Evolutionary conservation across 2,113 vertebrate genomes (phyloP).

Genomic region (Gymnorhina tibicen): DNA sequence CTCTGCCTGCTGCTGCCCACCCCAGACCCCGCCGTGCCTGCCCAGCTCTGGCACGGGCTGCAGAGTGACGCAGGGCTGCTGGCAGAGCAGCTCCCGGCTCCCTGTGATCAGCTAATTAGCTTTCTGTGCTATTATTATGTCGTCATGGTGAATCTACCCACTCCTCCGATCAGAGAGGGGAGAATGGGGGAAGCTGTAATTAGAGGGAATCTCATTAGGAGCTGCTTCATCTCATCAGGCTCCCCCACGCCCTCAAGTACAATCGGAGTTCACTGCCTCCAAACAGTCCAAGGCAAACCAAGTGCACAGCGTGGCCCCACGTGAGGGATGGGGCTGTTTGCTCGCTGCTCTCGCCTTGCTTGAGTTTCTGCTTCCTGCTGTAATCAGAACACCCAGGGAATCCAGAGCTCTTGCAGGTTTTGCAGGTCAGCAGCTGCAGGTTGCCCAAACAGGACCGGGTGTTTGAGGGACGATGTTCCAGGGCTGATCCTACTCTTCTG

Average conservation of each 20-base stretch:
- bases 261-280: slow-evolving; percentile 51
- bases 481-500: neutral
- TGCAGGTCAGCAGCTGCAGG: neutral
- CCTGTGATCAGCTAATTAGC: slow-evolving; percentile 70
- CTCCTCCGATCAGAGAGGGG: slow-evolving; percentile 66
- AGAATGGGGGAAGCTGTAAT: slow-evolving; percentile 80
- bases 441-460: neutral
- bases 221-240: slow-evolving; percentile 75
- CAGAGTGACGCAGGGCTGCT: slow-evolving; percentile 37
- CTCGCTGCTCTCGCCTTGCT: neutral
- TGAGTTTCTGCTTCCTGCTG: neutral
- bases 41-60: neutral
- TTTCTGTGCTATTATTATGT: slow-evolving; percentile 70
- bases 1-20: neutral
- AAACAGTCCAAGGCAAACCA: slow-evolving; percentile 43
- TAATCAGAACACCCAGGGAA: neutral
- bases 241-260: slow-evolving; percentile 67
- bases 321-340: neutral
- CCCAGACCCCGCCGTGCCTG: neutral
- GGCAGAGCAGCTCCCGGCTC: slow-evolving; percentile 63
- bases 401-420: neutral
- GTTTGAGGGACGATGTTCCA: neutral
- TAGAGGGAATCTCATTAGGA: slow-evolving; percentile 86
- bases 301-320: neutral
- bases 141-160: slow-evolving; percentile 72